These are phyloP conservation scores for Andrena dorsata DNA, from an alignment of 2,888 invertebrate species.

Conservation along the genomic window DNA sequence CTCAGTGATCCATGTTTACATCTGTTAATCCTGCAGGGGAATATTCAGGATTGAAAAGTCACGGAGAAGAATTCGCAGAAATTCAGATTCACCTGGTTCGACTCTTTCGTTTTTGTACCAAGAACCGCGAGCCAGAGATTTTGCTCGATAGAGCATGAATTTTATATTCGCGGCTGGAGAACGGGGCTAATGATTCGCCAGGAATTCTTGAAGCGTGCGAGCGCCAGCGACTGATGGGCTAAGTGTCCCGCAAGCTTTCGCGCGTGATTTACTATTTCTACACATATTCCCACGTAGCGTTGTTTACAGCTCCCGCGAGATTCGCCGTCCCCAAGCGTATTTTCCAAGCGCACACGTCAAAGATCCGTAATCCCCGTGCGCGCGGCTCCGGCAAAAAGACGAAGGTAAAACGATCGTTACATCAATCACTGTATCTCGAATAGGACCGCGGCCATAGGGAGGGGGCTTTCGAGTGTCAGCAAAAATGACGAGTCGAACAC, in stretches of 20 bases:
- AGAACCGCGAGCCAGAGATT: not conserved
- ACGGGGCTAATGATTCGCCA: not conserved
- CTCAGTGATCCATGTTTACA: not conserved
- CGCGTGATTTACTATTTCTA: slow-evolving; percentile 23
- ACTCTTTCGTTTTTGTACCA: not conserved
- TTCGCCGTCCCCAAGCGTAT: not conserved
- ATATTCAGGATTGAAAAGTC: too few species aligned
- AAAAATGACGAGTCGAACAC: slow-evolving; percentile 58
- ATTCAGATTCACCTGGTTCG: not conserved
- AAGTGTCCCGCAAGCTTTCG: not conserved
- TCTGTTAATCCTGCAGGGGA: too few species aligned
- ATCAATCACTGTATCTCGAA: slow-evolving; percentile 37
- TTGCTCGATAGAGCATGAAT: not conserved
- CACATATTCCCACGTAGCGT: not conserved
- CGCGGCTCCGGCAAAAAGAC: slow-evolving; percentile 20
- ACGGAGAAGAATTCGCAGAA: not conserved
- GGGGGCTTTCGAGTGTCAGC: slow-evolving; percentile 49
- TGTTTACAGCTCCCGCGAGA: slow-evolving; percentile 21
- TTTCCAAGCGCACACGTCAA: not conserved
- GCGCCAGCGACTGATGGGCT: not conserved
- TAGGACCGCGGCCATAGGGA: slow-evolving; percentile 17
- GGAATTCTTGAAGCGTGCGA: slow-evolving; percentile 4
- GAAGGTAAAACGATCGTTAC: slow-evolving; percentile 29
- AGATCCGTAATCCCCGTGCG: slow-evolving; percentile 8
- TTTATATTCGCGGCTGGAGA: not conserved